Evolutionary conservation across 2,888 invertebrate species (phyloP).

Genomic region (Drosophila atroscutellata): DNA sequence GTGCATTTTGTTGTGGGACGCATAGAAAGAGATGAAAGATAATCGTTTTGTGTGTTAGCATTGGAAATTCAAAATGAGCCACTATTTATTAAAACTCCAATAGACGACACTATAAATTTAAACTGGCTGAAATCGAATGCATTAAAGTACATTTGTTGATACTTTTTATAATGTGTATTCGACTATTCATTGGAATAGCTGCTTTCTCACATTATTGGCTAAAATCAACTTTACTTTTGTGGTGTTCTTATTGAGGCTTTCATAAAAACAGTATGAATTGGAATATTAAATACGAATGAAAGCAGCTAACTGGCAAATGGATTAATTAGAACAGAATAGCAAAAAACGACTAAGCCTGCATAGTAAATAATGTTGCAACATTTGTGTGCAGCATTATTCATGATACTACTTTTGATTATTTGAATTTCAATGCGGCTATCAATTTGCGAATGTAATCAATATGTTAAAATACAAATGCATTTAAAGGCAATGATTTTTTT

Average conservation of each 20-base stretch:
- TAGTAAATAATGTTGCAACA: slow-evolving; percentile 11
- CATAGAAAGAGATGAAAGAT: slow-evolving; percentile 18
- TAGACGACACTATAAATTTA: not conserved
- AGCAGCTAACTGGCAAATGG: no score
- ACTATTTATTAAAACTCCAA: not conserved
- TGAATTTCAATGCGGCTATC: slow-evolving; percentile 27
- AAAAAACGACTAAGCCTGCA: not conserved
- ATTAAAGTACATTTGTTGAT: not conserved
- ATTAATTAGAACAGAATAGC: not conserved
- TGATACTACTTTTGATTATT: slow-evolving; percentile 29
- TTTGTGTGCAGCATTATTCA: slow-evolving; percentile 33
- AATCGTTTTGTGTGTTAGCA: slow-evolving; percentile 23
- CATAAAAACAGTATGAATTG: not conserved
- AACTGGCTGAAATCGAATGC: not conserved
- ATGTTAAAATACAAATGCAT: slow-evolving; percentile 13
- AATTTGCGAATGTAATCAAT: slow-evolving; percentile 22
- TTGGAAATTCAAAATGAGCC: slow-evolving; percentile 14
- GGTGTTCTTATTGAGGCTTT: not conserved
- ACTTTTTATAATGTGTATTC: not conserved
- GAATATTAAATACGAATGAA: not conserved
- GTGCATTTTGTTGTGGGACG: slow-evolving; percentile 18
- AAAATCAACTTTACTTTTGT: not conserved
- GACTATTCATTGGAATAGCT: not conserved
- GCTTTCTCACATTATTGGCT: not conserved
- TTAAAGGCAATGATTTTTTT: not conserved